Percentiles rank a stretch among this genome's conserved stretches.
Conservation (phyloP, 2,888 invertebrate genomes). For the Patella pellucida region DNA sequence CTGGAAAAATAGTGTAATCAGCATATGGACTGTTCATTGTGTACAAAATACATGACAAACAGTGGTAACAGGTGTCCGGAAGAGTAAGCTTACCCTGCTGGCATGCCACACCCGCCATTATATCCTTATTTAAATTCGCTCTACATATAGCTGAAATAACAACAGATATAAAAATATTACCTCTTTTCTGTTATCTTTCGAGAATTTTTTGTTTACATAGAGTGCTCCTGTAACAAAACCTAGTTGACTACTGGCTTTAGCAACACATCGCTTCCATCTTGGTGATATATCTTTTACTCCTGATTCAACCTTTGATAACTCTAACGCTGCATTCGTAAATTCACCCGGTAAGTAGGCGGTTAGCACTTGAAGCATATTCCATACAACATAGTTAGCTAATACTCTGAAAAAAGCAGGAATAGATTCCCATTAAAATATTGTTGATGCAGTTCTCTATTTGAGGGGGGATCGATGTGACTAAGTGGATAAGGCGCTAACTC, state of each 20-base stretch:
- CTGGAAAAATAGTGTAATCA: too few species aligned
- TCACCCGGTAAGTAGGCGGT: constrained; percentile 44
- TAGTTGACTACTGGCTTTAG: constrained; percentile 40
- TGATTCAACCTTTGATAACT: constrained; percentile 42
- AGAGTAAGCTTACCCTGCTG: too few species aligned
- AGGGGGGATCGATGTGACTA: too few species aligned
- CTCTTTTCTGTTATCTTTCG: constrained; percentile 46
- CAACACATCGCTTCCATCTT: constrained; percentile 54
- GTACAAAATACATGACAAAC: too few species aligned
- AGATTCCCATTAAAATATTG: neutral
- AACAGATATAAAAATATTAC: constrained; percentile 35
- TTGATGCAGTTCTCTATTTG: too few species aligned
- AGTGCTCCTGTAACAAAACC: constrained; percentile 57
- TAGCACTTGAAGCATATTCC: constrained; percentile 41
- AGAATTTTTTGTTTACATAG: constrained; percentile 55
- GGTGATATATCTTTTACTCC: constrained; percentile 44
- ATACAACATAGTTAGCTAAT: constrained; percentile 58
- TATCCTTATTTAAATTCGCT: too few species aligned
- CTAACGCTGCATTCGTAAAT: constrained; percentile 44
- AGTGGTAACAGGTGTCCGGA: too few species aligned
- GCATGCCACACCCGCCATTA: too few species aligned
- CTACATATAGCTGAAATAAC: too few species aligned
- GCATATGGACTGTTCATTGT: too few species aligned
- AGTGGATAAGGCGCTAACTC: too few species aligned
- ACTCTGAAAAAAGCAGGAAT: constrained; percentile 38